phyloP scores from a whole-genome alignment of 30 jellyfish, hydroid and myxozoan genomes.

The Mastigias papua region DNA sequence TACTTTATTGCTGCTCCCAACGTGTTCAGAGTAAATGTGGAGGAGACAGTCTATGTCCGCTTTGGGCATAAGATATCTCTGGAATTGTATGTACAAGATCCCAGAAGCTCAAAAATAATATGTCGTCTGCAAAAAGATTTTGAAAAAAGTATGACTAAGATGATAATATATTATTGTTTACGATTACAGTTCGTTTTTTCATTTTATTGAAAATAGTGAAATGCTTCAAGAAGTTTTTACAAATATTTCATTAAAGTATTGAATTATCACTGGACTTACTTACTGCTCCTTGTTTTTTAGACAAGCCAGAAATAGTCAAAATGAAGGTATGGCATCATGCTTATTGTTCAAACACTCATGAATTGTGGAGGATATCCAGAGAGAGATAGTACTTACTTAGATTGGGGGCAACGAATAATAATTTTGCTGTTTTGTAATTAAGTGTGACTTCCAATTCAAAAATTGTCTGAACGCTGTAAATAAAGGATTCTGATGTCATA shows the following conservation, averaged over 20 bases:
- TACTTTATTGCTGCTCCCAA: slow-evolving; percentile 75
- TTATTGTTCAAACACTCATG: background rate
- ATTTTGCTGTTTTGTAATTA: too few relatives aligned
- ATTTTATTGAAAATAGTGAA: too few relatives aligned
- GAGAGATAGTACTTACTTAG: background rate
- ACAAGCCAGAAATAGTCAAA: slow-evolving; percentile 46
- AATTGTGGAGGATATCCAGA: too few relatives aligned
- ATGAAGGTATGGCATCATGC: slow-evolving; percentile 34
- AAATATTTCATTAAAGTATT: too few relatives aligned
- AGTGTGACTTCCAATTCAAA: background rate
- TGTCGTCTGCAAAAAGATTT: slow-evolving; percentile 7
- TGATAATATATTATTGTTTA: too few relatives aligned
- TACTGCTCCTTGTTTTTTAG: slow-evolving; percentile 19
- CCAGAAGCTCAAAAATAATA: slow-evolving; percentile 27
- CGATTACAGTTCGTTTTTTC: too few relatives aligned
- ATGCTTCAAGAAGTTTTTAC: too few relatives aligned
- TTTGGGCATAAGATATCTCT: slow-evolving; percentile 27
- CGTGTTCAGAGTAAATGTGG: slow-evolving; percentile 75
- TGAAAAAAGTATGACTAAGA: slow-evolving; percentile 50
- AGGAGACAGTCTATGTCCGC: slow-evolving; percentile 71
- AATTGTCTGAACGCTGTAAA: background rate
- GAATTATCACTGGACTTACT: too few relatives aligned
- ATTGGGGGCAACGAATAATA: too few relatives aligned
- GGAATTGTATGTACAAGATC: slow-evolving; percentile 58
- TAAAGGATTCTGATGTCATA: too few relatives aligned